phyloP scores from a whole-genome alignment of 1,140 invertebrate species.

The Sitobion miscanthi region DNA sequence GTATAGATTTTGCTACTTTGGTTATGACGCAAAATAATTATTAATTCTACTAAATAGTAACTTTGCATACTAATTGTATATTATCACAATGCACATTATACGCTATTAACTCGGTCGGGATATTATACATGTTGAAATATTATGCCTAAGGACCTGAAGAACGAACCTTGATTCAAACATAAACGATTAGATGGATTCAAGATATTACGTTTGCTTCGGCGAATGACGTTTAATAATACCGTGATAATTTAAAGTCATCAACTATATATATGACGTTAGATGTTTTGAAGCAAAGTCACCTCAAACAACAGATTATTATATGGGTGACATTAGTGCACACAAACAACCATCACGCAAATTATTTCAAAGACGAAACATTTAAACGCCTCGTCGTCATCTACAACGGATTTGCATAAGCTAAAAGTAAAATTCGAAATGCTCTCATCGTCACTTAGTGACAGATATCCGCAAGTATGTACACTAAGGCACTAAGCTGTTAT shows the following conservation, averaged over 20 bases:
- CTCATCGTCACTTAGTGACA: background rate
- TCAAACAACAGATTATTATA: background rate
- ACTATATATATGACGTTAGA: background rate
- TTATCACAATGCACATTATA: background rate
- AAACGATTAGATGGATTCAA: background rate
- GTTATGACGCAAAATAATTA: background rate
- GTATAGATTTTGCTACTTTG: background rate
- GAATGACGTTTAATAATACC: background rate
- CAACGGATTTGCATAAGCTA: background rate
- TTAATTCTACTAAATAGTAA: background rate
- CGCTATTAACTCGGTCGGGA: background rate
- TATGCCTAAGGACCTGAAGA: background rate
- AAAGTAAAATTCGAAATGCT: background rate
- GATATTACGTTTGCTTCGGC: background rate
- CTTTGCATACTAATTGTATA: background rate
- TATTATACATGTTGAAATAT: background rate
- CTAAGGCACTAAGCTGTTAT: background rate
- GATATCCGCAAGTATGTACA: background rate
- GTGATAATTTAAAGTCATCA: background rate
- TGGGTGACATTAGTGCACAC: background rate
- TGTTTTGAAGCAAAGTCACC: background rate
- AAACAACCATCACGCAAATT: background rate
- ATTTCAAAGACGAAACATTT: conserved; percentile 9
- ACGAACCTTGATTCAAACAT: background rate
- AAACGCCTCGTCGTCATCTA: background rate